phyloP scores from a whole-genome alignment of 2,888 invertebrate species.

The Lepidochitona cinerea region DNA sequence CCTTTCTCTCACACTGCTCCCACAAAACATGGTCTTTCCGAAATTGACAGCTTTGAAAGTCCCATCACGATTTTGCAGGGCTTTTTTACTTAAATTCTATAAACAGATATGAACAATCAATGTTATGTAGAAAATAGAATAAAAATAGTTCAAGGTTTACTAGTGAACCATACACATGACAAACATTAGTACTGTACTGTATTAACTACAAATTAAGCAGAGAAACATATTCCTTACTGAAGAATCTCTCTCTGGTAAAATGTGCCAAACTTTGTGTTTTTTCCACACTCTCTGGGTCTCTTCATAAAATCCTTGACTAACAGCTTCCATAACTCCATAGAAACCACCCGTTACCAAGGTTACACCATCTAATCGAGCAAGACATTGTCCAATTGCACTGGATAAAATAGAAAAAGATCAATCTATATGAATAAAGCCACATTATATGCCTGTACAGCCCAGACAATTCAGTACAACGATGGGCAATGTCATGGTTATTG shows the following conservation, averaged over 20 bases:
- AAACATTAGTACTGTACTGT: too few relatives aligned
- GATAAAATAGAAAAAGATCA: slow-evolving; percentile 8
- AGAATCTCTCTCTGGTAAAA: slow-evolving; percentile 50
- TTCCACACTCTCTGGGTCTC: slow-evolving; percentile 29
- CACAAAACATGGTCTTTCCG: slow-evolving; percentile 62
- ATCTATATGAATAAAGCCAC: too few relatives aligned
- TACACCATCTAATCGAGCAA: slow-evolving; percentile 45
- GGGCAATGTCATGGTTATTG: too few relatives aligned
- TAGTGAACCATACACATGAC: too few relatives aligned
- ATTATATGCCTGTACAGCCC: too few relatives aligned
- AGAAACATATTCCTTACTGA: slow-evolving; percentile 25
- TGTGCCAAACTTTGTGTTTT: slow-evolving; percentile 48
- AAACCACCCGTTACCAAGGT: slow-evolving; percentile 59
- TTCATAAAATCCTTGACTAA: slow-evolving; percentile 42
- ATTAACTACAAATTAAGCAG: too few relatives aligned
- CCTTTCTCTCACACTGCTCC: slow-evolving; percentile 62
- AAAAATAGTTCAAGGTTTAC: too few relatives aligned
- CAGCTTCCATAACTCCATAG: slow-evolving; percentile 49
- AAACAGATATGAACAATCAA: too few relatives aligned
- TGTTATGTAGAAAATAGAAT: too few relatives aligned
- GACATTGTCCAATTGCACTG: slow-evolving; percentile 43
- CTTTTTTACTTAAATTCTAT: slow-evolving; percentile 46
- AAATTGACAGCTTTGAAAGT: slow-evolving; percentile 49
- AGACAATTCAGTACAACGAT: too few relatives aligned
- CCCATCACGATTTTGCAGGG: slow-evolving; percentile 53